Base-by-base conservation (phyloP, 1,140 invertebrate genomes). In the Drosophila simulans region DNA sequence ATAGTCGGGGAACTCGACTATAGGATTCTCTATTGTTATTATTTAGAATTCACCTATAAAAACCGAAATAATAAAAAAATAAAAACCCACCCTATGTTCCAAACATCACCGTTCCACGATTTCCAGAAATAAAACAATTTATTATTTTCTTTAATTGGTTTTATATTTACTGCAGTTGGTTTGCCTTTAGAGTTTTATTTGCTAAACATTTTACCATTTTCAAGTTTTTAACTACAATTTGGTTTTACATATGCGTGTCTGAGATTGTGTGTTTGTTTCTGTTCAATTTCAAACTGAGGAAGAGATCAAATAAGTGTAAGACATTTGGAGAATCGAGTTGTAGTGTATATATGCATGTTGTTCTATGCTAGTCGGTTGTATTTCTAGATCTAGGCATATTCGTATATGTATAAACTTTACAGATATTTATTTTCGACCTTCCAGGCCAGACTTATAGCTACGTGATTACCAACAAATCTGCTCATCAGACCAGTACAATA, bases 221-320 rank as follows among this genome's bases (percentile, higher is more conserved):
- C 63, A 86, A 86, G 79, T 79, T 84, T 70, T 88, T 86, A 86
- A 86, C 83, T 86, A 86, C 83, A 76, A 88, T 82, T 88, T 83
- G 70, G 83, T 79, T 88, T 83, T 80, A 83, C 63, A 86, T 81
- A 83, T 83, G 57, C 43, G 57, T 66, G 42, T 70, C 8, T 66
- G 51, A 40, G 10, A 62, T 35, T 51, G 58, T 63, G 45, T 43
- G 43, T 60, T 45, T 55, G 27, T 17, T 51, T 62, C 48, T 11
- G 37, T 34, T 62, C 27, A 40, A 51, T 43, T 43, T 3, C 31
- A n/a, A 55, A 52, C 20, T 35, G 34, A 53, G 25, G 5, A 46
- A 35, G 5, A 40, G 25, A 15, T 48, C 17, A 60, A 72, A 43
- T 40, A 10, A 72, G 53, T 43, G 20, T 13, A 42, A 25, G 63